A percentile compares a stretch with the other conserved stretches of the same genome.
Conservation (phyloP, 92 coral and sea anemone genomes). For the Heliopora coerulea region DNA sequence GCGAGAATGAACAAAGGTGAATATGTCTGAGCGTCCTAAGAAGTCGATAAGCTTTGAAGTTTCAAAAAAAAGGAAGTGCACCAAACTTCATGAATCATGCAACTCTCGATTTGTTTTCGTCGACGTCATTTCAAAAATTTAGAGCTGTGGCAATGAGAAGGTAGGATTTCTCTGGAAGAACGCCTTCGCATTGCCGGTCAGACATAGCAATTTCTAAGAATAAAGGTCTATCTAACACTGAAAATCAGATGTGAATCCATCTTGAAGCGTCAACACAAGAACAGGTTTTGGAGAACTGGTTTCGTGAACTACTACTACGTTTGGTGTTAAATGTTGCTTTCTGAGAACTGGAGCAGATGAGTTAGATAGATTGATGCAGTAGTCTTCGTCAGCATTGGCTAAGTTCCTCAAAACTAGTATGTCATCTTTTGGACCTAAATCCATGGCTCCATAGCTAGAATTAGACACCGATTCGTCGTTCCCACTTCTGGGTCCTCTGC, state of each 20-base stretch:
- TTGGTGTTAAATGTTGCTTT: neutral
- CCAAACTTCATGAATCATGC: no score
- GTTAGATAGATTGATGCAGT: slow-evolving; percentile 9
- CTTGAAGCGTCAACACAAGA: neutral
- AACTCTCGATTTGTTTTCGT: no score
- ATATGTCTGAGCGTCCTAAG: no score
- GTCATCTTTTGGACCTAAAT: neutral
- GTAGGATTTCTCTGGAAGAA: no score
- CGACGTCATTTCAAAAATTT: no score
- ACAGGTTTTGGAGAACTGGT: neutral
- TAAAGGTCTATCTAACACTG: neutral
- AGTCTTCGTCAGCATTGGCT: slow-evolving; percentile 10
- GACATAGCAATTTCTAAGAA: no score
- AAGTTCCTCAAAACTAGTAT: slow-evolving; percentile 13
- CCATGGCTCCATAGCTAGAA: neutral
- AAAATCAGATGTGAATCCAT: neutral
- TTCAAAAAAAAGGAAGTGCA: no score
- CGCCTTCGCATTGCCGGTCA: no score
- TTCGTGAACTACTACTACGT: neutral
- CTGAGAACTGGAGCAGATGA: slow-evolving; percentile 12
- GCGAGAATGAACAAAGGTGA: no score
- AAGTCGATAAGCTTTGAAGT: no score
- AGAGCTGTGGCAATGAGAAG: no score
- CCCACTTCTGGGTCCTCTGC: neutral
- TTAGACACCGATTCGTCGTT: neutral